Conservation (phyloP, 2,113 vertebrate genomes). For the Holacanthus passer region DNA sequence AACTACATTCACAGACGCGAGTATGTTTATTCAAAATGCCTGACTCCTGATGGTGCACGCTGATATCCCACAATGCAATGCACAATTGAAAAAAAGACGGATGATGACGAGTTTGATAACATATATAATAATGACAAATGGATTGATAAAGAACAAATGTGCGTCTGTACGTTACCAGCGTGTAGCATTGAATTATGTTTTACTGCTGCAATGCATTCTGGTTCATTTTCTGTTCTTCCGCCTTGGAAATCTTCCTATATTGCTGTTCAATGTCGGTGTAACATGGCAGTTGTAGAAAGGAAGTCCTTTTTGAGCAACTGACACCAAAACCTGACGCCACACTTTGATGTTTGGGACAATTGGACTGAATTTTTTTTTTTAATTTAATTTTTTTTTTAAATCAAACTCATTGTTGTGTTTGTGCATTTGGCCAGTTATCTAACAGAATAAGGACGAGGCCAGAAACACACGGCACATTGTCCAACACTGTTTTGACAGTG, state of each 20-base stretch:
- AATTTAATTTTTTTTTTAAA: neutral
- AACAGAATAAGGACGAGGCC: neutral
- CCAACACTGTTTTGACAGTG: neutral
- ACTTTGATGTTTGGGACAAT: slow-evolving; percentile 15
- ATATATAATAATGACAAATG: too few species aligned
- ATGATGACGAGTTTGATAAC: neutral
- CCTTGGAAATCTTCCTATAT: neutral
- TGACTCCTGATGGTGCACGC: neutral
- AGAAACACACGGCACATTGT: neutral
- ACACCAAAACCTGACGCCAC: neutral
- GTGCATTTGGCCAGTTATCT: slow-evolving; percentile 5
- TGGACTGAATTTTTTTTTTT: too few species aligned
- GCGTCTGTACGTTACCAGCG: neutral
- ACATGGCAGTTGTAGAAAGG: neutral
- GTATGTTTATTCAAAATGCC: neutral
- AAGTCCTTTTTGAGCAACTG: neutral
- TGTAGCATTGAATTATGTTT: neutral
- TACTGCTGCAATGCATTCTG: slow-evolving; percentile 17
- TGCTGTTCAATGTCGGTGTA: neutral
- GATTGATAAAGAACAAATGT: too few species aligned
- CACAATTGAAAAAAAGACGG: neutral
- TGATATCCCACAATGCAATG: neutral
- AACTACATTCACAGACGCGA: neutral
- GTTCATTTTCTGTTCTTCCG: neutral
- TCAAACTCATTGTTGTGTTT: neutral